Base-by-base conservation (phyloP, 1,140 invertebrate genomes). In the Apis dorsata region DNA sequence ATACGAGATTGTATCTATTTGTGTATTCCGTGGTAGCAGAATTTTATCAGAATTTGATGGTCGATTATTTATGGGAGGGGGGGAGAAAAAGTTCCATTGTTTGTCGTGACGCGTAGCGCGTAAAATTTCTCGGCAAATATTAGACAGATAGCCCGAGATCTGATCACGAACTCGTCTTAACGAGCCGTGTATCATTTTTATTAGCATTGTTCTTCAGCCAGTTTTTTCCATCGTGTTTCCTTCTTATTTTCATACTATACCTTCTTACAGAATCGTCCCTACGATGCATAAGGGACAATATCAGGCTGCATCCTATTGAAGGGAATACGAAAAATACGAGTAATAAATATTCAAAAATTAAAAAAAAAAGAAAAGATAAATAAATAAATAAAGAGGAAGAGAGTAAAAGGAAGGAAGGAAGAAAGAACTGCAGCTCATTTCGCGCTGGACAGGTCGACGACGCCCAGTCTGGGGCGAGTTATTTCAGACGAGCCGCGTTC, bases 381-480 rank as follows among this genome's bases (percentile, higher is more conserved):
- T 68, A 70, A 15, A 34, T 28, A 21, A 8, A 24, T 9, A 24
- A 70, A 34, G 21, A 44, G 9, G 8, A 34, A 19, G 49, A 10
- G n/a, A 74, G 11, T 17, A 13, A 21, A 9, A n/a, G 15, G 19
- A 34, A 51, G 68, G 12, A 73, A 73, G 71, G 13, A 59, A 17
- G 72, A n/a, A 75, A 73, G 85, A 86, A 83, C 77, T 79, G 88
- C 76, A 85, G 88, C 79, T 89, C 87, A 89, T 89, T 88, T 88
- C 80, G 87, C 70, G 24, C 84, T 83, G 85, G 86, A 88, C 87
- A 86, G 72, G 69, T 65, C 79, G 86, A 88, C 87, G 87, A 88
- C 87, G 87, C 87, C 87, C 87, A 88, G 87, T 88, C 84, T 88
- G 87, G 86, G 84, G 88, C 84, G 86, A 81, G 84, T 85, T 88